Conservation (phyloP, 2,113 vertebrate genomes). For the Myxocyprinus asiaticus region DNA sequence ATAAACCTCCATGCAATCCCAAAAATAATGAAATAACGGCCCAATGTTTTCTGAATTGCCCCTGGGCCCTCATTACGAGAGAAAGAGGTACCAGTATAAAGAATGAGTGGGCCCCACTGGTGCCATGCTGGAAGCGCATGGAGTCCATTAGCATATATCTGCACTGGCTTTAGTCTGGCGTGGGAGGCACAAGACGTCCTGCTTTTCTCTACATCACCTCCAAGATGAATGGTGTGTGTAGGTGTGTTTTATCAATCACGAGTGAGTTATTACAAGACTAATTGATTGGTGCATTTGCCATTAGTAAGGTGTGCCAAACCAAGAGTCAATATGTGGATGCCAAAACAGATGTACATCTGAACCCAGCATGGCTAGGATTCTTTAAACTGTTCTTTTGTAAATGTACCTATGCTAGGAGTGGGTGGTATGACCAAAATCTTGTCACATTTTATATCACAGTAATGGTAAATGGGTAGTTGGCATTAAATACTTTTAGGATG, state of each 20-base stretch:
- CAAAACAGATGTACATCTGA: background rate
- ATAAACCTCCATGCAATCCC: background rate
- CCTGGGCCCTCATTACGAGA: constrained; percentile 12
- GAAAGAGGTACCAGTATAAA: background rate
- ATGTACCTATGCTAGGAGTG: too few species aligned
- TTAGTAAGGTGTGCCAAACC: background rate
- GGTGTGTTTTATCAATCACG: constrained; percentile 8
- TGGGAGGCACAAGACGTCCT: constrained; percentile 12
- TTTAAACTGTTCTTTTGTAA: too few species aligned
- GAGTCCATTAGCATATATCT: constrained; percentile 36
- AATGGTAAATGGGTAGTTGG: too few species aligned
- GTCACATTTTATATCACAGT: too few species aligned
- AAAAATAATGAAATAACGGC: constrained; percentile 14
- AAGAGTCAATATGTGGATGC: background rate
- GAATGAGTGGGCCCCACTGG: constrained; percentile 16
- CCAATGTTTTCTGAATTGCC: background rate
- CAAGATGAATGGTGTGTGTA: constrained; percentile 23
- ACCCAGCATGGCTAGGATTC: too few species aligned
- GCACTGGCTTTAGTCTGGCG: constrained; percentile 18
- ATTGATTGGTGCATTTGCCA: constrained; percentile 3
- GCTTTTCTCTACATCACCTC: constrained; percentile 26
- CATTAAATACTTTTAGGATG: too few species aligned
- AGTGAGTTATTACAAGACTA: constrained; percentile 30
- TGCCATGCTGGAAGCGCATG: constrained; percentile 1
- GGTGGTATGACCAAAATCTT: too few species aligned